These are phyloP conservation scores for Trachops cirrhosus DNA, from an alignment of 2,797 vertebrate genomes.

Conservation along the genomic window DNA sequence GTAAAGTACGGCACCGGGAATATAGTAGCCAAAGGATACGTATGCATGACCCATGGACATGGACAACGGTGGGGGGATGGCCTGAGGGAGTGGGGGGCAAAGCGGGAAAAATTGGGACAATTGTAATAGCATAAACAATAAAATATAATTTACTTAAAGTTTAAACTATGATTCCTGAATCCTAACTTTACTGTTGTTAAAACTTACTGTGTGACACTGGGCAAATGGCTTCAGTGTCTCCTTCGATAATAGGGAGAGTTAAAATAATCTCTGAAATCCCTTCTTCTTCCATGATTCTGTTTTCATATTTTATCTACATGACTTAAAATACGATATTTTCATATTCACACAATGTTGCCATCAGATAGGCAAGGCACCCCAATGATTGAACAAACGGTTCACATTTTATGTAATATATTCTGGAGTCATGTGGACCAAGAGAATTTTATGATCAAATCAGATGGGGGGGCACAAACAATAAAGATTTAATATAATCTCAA, in stretches of 20 bases:
- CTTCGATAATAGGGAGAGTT: neutral
- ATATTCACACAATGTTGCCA: neutral
- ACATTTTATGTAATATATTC: neutral
- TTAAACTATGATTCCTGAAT: neutral
- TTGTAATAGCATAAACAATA: neutral
- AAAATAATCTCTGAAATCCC: neutral
- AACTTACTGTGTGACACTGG: neutral
- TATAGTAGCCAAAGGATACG: neutral
- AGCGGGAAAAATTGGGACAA: neutral
- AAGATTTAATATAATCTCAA: conserved; percentile 7
- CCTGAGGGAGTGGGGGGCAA: neutral
- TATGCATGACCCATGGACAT: neutral
- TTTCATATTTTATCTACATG: neutral
- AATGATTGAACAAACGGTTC: neutral
- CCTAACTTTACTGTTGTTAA: neutral
- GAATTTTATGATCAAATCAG: conserved; percentile 31
- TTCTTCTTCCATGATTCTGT: neutral
- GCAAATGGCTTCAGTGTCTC: neutral
- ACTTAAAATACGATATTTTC: neutral
- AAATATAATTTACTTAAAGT: neutral
- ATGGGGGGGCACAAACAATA: neutral
- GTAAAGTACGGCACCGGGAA: neutral
- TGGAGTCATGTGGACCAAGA: neutral
- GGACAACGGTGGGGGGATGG: too few species aligned
- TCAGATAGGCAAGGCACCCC: neutral